Base-by-base conservation (phyloP, 2,888 invertebrate genomes). In the Cephus spinipes region DNA sequence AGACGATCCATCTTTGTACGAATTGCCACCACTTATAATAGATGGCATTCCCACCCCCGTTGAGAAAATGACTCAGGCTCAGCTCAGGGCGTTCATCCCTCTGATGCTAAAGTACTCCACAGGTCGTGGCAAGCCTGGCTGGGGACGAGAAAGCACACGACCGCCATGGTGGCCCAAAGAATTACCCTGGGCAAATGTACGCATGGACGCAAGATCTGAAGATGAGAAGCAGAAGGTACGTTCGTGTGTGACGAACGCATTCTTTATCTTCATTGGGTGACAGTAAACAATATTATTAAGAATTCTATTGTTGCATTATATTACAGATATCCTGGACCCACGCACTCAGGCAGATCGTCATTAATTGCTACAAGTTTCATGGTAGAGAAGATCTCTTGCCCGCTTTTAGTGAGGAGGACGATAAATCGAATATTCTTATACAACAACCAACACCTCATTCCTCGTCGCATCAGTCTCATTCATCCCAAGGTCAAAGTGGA, bases 151-250 rank as follows among this genome's bases (percentile, higher is more conserved):
- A 90, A 98, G 98, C 31, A 98, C 98, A 79, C 94, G 98, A 84
- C 99, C 99, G 76, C 96, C 97, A 11, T 99, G 99, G 99, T 99
- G 99, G 99, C 99, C 99, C 33, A 97, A 97, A 92, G 98, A 98
- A 92, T 93, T 99, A 87, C 98, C 99, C 11, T 99, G 98, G 98
- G 98, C 98, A 80, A 99, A 99, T 93, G 98, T 99, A 23, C 94
- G 98, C 85, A 98, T 98, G 97, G 99, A 99, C 92, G 98, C 98
- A 3, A 94, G 99, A 83, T 95, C 97, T 32, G 98, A 98, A 91
- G 98, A 98, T 89, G 98, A 98, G 91, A 99, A 99, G 91, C 98
- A 98, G 92, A 98, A 98, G 95, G 98, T 98, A 80, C 77, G 78
- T 73, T 33, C 23, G 69, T n/a, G n/a, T 32, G 33, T 15, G 31